These are phyloP conservation scores for Xerus inauris DNA, from an alignment of 2,113 vertebrate species.

Conservation along the genomic window DNA sequence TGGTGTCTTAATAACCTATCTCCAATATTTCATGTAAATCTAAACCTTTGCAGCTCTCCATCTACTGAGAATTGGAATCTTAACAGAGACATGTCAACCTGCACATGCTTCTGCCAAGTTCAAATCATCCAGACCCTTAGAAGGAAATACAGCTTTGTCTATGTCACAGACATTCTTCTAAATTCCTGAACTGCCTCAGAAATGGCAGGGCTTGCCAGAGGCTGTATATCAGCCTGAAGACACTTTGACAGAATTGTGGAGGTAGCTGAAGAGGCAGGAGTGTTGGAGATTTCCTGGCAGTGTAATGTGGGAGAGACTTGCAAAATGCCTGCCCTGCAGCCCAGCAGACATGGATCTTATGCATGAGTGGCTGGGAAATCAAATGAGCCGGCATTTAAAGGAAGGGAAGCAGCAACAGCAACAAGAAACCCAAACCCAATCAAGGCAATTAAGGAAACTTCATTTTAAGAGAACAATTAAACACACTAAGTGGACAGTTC, in stretches of 20 bases:
- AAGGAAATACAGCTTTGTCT: slow-evolving; percentile 55
- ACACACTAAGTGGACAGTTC: background rate
- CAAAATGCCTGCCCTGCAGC: background rate
- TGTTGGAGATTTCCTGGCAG: background rate
- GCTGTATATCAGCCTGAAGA: background rate
- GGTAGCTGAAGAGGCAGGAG: background rate
- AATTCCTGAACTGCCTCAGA: slow-evolving; percentile 56
- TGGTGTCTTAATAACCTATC: background rate
- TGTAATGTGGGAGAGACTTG: background rate
- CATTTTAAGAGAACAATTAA: background rate
- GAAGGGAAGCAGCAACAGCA: background rate
- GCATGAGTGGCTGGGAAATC: background rate
- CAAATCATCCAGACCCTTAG: background rate
- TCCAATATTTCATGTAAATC: background rate
- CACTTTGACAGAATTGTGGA: background rate
- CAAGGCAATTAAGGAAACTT: background rate
- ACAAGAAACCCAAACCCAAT: background rate
- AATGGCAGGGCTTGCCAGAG: background rate
- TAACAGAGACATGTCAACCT: slow-evolving; percentile 26
- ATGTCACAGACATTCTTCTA: background rate
- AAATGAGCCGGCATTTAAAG: background rate
- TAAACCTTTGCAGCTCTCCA: background rate
- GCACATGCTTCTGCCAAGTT: slow-evolving; percentile 43
- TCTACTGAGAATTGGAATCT: background rate
- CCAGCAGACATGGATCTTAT: background rate